Conservation (phyloP, 2,797 vertebrate genomes). For the Pseudochromis fuscus region DNA sequence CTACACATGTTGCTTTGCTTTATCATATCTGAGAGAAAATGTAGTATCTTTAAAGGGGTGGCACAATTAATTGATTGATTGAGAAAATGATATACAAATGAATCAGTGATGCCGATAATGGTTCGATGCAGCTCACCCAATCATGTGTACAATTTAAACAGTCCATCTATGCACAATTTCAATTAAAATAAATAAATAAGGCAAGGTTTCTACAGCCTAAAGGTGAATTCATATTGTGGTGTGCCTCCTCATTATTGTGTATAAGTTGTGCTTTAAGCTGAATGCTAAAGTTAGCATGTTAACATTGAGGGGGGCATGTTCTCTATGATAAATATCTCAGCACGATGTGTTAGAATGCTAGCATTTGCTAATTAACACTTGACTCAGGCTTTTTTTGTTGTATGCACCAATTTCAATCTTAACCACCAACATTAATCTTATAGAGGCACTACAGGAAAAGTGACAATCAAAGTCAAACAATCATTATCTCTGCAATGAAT, state of each 20-base stretch:
- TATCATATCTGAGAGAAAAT: too few species aligned
- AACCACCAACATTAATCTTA: not conserved
- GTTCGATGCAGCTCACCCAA: not conserved
- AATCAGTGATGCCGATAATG: not conserved
- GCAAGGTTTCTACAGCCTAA: not conserved
- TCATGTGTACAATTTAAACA: not conserved
- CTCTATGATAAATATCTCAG: not conserved
- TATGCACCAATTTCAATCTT: not conserved
- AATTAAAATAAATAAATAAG: not conserved
- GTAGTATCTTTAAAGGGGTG: too few species aligned
- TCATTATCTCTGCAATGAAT: not conserved
- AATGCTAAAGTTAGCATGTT: not conserved
- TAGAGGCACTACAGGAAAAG: not conserved
- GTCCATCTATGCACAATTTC: not conserved
- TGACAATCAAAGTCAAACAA: not conserved
- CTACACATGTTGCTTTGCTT: too few species aligned
- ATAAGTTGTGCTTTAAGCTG: not conserved
- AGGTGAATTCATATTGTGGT: not conserved
- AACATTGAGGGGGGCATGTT: constrained; percentile 4
- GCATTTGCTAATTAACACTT: not conserved
- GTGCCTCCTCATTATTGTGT: not conserved
- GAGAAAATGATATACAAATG: too few species aligned
- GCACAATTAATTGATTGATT: too few species aligned
- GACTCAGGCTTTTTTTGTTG: too few species aligned
- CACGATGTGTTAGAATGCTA: not conserved